Base-by-base conservation (phyloP, 2,888 invertebrate species). In the Catocala nupta region DNA sequence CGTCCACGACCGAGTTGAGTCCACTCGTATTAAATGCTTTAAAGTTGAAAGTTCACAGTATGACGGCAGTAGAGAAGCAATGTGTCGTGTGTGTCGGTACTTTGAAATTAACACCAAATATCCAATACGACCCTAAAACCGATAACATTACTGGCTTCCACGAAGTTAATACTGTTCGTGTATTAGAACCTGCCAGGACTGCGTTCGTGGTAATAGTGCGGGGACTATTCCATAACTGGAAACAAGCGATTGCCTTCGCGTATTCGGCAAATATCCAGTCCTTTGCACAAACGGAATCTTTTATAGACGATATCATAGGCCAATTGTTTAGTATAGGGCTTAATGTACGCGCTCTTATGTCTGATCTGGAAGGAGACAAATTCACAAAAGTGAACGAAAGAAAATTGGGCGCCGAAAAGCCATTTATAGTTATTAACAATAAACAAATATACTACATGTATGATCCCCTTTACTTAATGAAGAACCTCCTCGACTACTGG, bases 111-210 rank as follows among this genome's bases (percentile, higher is more conserved):
- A 73, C 62, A 48, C 63, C 64, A 11, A 52, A 63, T 13, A 60
- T 80, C 5, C 58, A 59, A 43, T 80, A 80, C 42, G 65, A 80
- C 52, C 55, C 53, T 5, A 53, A 55, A 5, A 53, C 61, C 45
- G 79, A 78, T 13, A 57, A 60, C 12, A 57, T 80, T 0, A 53
- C 59, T n/a, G 80, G 80, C 33, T 74, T 80, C 1, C 70, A 76
- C 45, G 71, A 78, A 36, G 61, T 75, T 0, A 53, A 71, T 11
- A 70, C 67, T 10, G 50, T 42, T 6, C 73, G 71, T 52, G 57
- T 8, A 5, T 34, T 58, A 8, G 54, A 70, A 36, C 60, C 71
- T 5, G 69, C 80, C 6, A 54, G 16, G 5, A 57, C 11, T 3
- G 71, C 58, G 5, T 39, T 80, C 9, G 51, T 77, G 7, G 49